A percentile compares a stretch with the other conserved stretches of the same genome.
phyloP scores from a whole-genome alignment of 2,888 invertebrate genomes.

The Kryphioiulus occultus region DNA sequence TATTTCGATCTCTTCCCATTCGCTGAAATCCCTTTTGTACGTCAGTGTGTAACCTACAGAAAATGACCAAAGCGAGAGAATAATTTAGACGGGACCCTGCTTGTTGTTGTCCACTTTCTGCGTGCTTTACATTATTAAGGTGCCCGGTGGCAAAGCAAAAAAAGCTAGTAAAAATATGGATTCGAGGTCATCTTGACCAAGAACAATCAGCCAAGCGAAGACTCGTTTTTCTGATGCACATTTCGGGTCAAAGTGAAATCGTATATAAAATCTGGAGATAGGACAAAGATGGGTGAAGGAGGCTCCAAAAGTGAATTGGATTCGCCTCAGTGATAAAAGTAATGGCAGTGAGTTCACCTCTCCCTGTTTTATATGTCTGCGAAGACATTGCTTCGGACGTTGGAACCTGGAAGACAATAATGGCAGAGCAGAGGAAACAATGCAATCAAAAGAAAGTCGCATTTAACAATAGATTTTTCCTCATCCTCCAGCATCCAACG shows the following conservation, averaged over 20 bases:
- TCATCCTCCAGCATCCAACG: not conserved
- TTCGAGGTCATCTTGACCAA: slow-evolving; percentile 35
- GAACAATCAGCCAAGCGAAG: slow-evolving; percentile 19
- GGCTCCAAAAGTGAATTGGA: slow-evolving; percentile 42
- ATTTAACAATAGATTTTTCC: slow-evolving; percentile 13
- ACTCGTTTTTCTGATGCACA: not conserved
- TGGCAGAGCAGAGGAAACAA: not conserved
- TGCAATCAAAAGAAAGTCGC: slow-evolving; percentile 42
- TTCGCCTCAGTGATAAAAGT: slow-evolving; percentile 33
- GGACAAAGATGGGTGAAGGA: not conserved
- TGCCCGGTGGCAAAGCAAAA: not conserved
- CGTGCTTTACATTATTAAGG: slow-evolving; percentile 6
- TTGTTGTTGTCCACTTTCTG: not conserved
- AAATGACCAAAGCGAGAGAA: not conserved
- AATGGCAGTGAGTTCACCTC: not conserved
- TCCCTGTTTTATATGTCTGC: not conserved
- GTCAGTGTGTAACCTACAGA: slow-evolving; percentile 56
- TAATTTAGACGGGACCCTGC: not conserved
- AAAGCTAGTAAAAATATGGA: slow-evolving; percentile 26
- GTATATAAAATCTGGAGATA: slow-evolving; percentile 14
- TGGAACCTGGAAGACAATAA: not conserved
- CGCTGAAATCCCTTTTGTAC: slow-evolving; percentile 55
- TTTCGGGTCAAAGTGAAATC: slow-evolving; percentile 27
- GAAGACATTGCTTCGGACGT: not conserved
- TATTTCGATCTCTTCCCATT: slow-evolving; percentile 56